These are phyloP conservation scores for Psococerastis gibbosa DNA, from an alignment of 2,888 invertebrate species.

Conservation along the genomic window DNA sequence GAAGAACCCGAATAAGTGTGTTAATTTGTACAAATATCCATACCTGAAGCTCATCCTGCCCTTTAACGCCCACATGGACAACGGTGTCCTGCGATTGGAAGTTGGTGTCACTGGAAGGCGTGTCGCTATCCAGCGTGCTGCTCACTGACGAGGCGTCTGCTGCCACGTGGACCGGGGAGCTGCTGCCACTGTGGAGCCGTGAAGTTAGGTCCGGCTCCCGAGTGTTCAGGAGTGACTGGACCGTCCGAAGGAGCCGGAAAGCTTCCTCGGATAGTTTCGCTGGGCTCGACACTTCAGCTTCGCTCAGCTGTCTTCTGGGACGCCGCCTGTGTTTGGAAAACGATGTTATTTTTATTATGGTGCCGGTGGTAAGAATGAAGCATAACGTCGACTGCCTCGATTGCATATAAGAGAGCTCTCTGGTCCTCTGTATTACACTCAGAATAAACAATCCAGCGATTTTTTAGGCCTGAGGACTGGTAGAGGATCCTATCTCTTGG, in stretches of 20 bases:
- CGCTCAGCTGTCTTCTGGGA: constrained; percentile 10
- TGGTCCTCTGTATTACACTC: too few species aligned
- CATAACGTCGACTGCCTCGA: too few species aligned
- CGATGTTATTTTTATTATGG: too few species aligned
- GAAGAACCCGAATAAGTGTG: too few species aligned
- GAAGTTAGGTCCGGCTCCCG: constrained; percentile 38
- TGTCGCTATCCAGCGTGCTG: constrained; percentile 11
- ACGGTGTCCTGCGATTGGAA: constrained; percentile 14
- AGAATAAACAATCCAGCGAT: too few species aligned
- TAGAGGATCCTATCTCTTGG: too few species aligned
- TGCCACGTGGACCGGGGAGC: not conserved
- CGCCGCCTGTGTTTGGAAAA: too few species aligned
- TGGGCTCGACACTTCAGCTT: constrained; percentile 31
- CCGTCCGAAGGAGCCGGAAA: constrained; percentile 41
- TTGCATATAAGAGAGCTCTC: too few species aligned
- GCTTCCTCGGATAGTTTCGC: constrained; percentile 47
- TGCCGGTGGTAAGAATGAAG: too few species aligned
- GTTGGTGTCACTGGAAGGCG: constrained; percentile 11
- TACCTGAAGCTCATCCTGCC: too few species aligned
- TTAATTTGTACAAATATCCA: too few species aligned
- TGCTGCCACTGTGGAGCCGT: constrained; percentile 13
- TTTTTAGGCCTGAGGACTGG: too few species aligned
- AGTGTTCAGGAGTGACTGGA: constrained; percentile 41
- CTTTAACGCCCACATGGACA: not conserved
- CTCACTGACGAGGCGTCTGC: constrained; percentile 8